A percentile compares a stretch with the other conserved stretches of the same genome.
Conservation (phyloP, 2,113 vertebrate genomes). For the Brachypteracias leptosomus region DNA sequence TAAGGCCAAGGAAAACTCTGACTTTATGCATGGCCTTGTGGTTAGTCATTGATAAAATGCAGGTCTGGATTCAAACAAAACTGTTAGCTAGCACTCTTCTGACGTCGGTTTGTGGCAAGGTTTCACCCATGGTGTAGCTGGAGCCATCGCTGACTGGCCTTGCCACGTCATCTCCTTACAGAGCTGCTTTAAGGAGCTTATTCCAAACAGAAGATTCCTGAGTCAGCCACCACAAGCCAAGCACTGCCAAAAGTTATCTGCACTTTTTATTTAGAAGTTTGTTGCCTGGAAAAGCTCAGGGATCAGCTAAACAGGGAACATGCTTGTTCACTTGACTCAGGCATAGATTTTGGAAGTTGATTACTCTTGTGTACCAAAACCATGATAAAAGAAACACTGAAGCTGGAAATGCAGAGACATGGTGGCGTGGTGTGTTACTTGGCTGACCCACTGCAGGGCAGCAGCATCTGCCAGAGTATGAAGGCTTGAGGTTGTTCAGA, state of each 20-base stretch:
- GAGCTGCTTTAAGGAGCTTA: background rate
- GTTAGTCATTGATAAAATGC: background rate
- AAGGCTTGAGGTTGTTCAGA: no score
- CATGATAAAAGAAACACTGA: background rate
- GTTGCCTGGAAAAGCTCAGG: background rate
- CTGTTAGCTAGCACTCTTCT: accelerated
- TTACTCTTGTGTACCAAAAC: background rate
- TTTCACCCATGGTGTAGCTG: accelerated
- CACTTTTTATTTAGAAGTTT: background rate
- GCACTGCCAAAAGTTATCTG: background rate
- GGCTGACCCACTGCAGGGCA: no score
- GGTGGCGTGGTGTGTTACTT: no score
- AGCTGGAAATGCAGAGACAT: background rate
- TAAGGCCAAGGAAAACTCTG: background rate
- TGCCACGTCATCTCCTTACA: background rate
- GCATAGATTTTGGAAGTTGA: background rate
- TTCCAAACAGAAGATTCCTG: background rate
- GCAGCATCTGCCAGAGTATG: no score
- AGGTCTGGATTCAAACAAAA: background rate
- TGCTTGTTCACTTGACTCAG: background rate
- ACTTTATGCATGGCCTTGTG: background rate
- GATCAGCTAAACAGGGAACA: background rate
- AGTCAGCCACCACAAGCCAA: background rate
- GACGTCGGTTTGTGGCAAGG: background rate
- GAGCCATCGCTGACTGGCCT: accelerated